Evolutionary conservation across 2,888 invertebrate species (phyloP), one percentile per base, ranked within the genome.

Genomic region (Phortica okadai): DNA sequence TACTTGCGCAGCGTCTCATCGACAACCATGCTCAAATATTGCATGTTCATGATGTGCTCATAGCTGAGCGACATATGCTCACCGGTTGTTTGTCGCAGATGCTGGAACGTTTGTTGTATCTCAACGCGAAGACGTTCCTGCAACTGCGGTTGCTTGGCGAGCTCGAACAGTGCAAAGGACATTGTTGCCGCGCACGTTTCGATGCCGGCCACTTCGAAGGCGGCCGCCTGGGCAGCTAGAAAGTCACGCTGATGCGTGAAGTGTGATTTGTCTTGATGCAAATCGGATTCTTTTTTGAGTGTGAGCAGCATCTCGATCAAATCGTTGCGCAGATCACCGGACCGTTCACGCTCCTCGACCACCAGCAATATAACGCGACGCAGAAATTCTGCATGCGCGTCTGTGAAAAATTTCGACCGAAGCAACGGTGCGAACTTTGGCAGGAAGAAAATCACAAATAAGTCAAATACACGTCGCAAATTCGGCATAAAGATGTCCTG

Each of bases 251-350:
- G 82, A 73, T 90, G 90, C 45, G 84, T 84, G 77, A 90, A 86
- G 69, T 89, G 86, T 10, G 89, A 79, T 72, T 85, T 86, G 67
- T 89, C 88, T 74, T 80, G 79, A 79, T 88, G 87, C 58, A 88
- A 81, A 80, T 84, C 89, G 64, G 88, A 87, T 79, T 89, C 89
- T 82, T 91, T 90, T 73, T 90, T 92, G 8, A 93, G 82, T 7
- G 92, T 91, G 42, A 93, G 83, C 75, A 93, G 85, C 77, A 92
- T 86, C 82, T 93, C 93, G 72, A 93, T 91, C 70, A 93, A 91
- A 87, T 93, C 93, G 79, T 92, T 91, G 76, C 92, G 89, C 72
- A 90, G 86, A 11, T 83, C 79, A 44, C 92, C 92, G 54, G 90
- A 89, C 10, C 90, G 84, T 59, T 91, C 90, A 4, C 93, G 90